Evolutionary conservation across 2,113 vertebrate species (phyloP).

Genomic region (Phalacrocorax pelagicus): DNA sequence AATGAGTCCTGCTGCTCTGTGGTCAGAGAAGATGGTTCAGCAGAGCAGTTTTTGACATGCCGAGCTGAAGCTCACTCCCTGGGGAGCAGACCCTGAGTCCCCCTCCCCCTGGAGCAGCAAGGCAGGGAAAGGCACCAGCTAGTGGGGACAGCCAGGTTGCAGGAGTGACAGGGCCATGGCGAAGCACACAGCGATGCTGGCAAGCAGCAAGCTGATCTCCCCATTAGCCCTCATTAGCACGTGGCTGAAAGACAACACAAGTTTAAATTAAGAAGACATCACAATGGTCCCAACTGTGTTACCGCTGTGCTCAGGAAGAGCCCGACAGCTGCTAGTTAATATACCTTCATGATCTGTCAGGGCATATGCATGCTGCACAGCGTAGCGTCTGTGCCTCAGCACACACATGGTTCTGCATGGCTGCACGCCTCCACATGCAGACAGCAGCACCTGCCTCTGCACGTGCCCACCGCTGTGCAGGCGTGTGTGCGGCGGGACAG

Average conservation of each 20-base stretch:
- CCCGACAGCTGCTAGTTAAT: constrained; percentile 65
- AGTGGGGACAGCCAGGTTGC: neutral
- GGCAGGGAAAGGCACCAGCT: neutral
- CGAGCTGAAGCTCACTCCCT: neutral
- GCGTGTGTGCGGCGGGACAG: neutral
- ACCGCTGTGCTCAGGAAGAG: constrained; percentile 9
- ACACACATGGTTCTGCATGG: neutral
- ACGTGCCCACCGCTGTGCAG: fast-evolving
- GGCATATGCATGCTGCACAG: neutral
- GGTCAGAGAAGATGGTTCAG: neutral
- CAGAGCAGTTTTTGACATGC: fast-evolving
- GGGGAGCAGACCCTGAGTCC: neutral
- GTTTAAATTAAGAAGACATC: constrained; percentile 70
- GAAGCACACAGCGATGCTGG: neutral
- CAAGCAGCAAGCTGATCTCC: constrained; percentile 49
- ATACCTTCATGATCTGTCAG: neutral
- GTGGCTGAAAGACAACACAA: constrained; percentile 68
- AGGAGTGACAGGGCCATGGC: neutral
- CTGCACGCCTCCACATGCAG: neutral
- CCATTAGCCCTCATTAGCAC: constrained; percentile 75
- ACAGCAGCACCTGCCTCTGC: neutral
- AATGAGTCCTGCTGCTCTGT: neutral
- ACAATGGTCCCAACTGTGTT: constrained; percentile 69
- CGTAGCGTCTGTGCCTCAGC: neutral
- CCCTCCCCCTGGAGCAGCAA: neutral